Evolutionary conservation across 2,797 vertebrate genomes (phyloP), one percentile per base, ranked within the genome.

Genomic region (Epinephelus awoara): DNA sequence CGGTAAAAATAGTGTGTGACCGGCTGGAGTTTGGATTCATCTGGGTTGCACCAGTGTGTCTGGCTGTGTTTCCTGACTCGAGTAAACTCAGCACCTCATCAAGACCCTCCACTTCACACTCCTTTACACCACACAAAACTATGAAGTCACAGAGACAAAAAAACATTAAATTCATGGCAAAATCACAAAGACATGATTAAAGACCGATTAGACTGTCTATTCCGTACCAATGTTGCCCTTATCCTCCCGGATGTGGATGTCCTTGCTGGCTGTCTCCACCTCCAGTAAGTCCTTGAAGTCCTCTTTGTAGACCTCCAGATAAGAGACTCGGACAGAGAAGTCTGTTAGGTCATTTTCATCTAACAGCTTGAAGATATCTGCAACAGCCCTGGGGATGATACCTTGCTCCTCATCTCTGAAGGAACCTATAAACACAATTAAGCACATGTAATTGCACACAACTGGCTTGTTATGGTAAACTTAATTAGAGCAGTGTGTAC

Each of bases 221-320:
- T 83, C 11, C 92, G 70, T 95, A 99, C 98, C 97, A 19, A 98
- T 88, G 78, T 97, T 98, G 47, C 98, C 98, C 59, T 97, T 98
- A 75, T 99, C 98, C 85, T 99, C 98, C 14, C 98, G 94, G 66
- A 99, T 98, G 92, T 97, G 96, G 85, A 99, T 99, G 94, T 98
- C 97, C 54, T 97, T 98, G 92, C 97, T 98, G 79, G 97, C 96
- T 0, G 98, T 98, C 89, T 98, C 97, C 85, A 97, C 96, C 86
- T 98, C 98, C 75, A 99, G 90, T 87, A 99, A 92, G 90, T 99
- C 98, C 73, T 96, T 96, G 84, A 99, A 98, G 79, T 99, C 98
- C 89, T 99, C 98, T 91, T 97, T 99, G 91, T 99, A 99, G 77
- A 99, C 97, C 77, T 99, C 98, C 85, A 99, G 92, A 92, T 99